Base-by-base conservation (phyloP, 92 coral and sea anemone species). In the Phenganax stokvisi region DNA sequence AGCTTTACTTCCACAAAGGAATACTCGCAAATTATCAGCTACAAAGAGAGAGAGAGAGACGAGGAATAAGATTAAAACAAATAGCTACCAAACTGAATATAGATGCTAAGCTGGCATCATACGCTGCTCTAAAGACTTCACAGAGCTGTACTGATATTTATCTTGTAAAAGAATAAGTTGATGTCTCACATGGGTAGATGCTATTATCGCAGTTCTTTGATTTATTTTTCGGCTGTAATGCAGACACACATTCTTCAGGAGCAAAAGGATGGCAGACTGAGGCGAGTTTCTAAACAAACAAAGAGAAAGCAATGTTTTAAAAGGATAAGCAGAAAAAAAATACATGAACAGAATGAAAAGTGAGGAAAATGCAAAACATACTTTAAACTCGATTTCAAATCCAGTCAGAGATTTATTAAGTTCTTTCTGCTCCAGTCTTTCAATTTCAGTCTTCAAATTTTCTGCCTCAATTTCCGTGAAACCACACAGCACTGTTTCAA, bases 401-500 rank as follows among this genome's bases (percentile, higher is more conserved):
- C 81, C 81, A 27, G 70, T 76, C 31, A 57, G 54, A 16, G 58
- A 57, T 25, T 52, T 76, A 44, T 88, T 86, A 9, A 89, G 87
- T 69, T 93, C 90, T 47, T 83, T 87, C 60, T 89, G 89, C 73
- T 91, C 88, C 56, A 93, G 89, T 82, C 88, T 93, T 74, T 93
- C 90, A 12, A 92, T 85, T 72, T 92, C 90, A 57, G 75, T 13
- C 12, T 88, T 75, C 47, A 92, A 84, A 74, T 84, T 90, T 67
- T 89, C 88, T 51, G 92, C 97, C 74, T 91, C 92, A 17, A 89
- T 88, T 76, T 93, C 98, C 8, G 93, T 93, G 16, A 93, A 88
- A 20, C 98, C 98, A 76, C 94, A 92, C 56, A 88, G 84, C 67
- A 93, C 89, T 9, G 91, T 93, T 75, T 93, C 98, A 31, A 92